Base-by-base conservation (phyloP, 2,888 invertebrate genomes). In the Neelides folsomi region DNA sequence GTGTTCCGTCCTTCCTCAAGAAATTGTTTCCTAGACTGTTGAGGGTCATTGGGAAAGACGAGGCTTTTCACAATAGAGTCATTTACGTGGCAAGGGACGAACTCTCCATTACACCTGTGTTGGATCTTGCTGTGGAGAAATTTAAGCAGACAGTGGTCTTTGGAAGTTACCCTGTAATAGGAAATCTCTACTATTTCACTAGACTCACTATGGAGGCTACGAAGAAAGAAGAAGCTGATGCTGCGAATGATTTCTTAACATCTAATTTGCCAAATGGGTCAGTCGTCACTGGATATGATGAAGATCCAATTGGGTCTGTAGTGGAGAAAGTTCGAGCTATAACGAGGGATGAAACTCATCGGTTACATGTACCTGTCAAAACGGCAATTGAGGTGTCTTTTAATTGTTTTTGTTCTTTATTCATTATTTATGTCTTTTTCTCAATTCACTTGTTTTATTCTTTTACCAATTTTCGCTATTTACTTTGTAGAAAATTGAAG, bases 1-100 rank as follows among this genome's bases (percentile, higher is more conserved):
- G 83, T 2, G 77, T 83, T 41, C 83, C 83, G 2, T 70, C 73
- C 57, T 72, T 75, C 46, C 67, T 75, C 45, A 66, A 71, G 49
- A 57, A 63, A 52, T 58, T 62, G 63, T 57, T 66, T 63, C 56
- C 56, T 8, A 43, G 59, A 51, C 44, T 64, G 45, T 13, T 49
- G 20, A 9, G 39, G 16, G 44, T 53, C 16, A 27, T 53, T 34
- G 49, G 41, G 7, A 39, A 16, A 40, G n/a, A 38, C 10, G 43
- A 42, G 35, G 9, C 12, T 10, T 47, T 52, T 18, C 48, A 52
- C 27, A 19, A 40, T 4, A 53, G 62, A 18, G 57, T 60, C 43
- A 57, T 70, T 34, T 69, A 65, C 57, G 57, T 69, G 18, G 63
- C 59, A 36, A 57, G 59, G 39, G 65, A 67, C 53, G 71, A 72